Conservation (phyloP, 2,888 invertebrate species). For the Cancer borealis region DNA sequence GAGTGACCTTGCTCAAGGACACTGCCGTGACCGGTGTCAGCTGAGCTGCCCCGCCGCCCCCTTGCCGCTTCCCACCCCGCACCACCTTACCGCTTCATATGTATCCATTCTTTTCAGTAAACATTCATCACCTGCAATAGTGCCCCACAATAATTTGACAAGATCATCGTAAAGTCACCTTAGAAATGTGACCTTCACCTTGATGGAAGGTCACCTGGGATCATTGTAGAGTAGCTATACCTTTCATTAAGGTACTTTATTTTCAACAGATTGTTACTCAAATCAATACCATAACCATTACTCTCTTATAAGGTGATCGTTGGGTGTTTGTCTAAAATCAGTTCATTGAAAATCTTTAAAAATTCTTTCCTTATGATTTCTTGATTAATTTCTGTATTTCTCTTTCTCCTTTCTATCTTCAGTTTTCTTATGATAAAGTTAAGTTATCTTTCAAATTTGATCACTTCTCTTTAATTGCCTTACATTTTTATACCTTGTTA, state of each 20-base stretch:
- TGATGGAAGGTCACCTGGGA: not conserved
- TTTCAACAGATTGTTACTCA: not conserved
- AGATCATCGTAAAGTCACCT: not conserved
- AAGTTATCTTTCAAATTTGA: not conserved
- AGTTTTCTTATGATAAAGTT: too few relatives aligned
- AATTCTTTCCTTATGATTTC: too few relatives aligned
- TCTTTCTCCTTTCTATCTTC: too few relatives aligned
- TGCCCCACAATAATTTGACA: not conserved
- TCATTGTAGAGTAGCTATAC: not conserved
- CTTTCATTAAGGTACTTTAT: not conserved
- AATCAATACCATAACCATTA: not conserved
- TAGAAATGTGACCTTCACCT: conserved; percentile 9
- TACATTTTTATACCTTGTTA: not conserved
- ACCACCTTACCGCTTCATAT: too few relatives aligned
- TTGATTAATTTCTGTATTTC: too few relatives aligned
- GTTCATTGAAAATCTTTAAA: too few relatives aligned
- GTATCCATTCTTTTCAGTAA: not conserved
- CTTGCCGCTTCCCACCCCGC: not conserved
- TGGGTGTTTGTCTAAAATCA: not conserved
- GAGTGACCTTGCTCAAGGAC: not conserved
- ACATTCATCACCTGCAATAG: not conserved
- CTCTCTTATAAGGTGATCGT: not conserved
- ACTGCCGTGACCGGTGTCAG: not conserved
- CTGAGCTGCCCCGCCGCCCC: not conserved
- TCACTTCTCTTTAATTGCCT: not conserved